Conservation (phyloP, 2,888 invertebrate genomes). For the Pterostichus niger region DNA sequence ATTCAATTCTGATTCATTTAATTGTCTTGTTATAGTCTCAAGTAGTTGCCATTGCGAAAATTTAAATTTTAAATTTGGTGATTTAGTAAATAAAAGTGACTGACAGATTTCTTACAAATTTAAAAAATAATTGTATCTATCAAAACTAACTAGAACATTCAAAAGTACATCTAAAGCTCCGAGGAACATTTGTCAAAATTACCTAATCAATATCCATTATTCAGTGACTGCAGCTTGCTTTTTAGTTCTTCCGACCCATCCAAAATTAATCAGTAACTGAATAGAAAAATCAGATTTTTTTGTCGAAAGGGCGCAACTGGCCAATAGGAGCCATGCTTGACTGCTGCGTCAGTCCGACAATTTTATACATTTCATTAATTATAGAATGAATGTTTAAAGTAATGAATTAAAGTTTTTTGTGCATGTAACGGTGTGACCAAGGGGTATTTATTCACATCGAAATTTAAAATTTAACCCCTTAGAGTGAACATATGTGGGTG, state of each 20-base stretch:
- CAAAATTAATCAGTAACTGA: slow-evolving; percentile 37
- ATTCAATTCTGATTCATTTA: background rate
- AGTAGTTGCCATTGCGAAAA: background rate
- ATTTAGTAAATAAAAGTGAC: background rate
- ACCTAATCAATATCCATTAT: slow-evolving; percentile 30
- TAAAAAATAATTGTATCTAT: background rate
- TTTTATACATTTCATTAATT: slow-evolving; percentile 41
- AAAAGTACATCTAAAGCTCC: background rate
- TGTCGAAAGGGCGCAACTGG: slow-evolving; percentile 28
- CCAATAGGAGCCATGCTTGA: background rate
- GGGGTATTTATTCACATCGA: slow-evolving; percentile 14
- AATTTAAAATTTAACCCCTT: slow-evolving; percentile 14
- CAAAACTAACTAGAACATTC: background rate
- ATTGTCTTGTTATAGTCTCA: slow-evolving; percentile 9
- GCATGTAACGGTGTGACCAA: background rate
- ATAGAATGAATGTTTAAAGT: slow-evolving; percentile 40
- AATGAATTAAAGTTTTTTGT: slow-evolving; percentile 24
- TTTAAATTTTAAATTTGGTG: background rate
- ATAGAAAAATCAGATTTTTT: slow-evolving; percentile 54
- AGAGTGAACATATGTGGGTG: slow-evolving; percentile 32
- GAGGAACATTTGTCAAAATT: slow-evolving; percentile 6
- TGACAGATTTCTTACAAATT: too few relatives aligned
- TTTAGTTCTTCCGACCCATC: background rate
- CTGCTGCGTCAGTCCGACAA: slow-evolving; percentile 16
- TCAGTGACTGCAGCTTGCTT: slow-evolving; percentile 31